phyloP scores from a whole-genome alignment of 1,140 invertebrate genomes.

The Tetraneura akinire region DNA sequence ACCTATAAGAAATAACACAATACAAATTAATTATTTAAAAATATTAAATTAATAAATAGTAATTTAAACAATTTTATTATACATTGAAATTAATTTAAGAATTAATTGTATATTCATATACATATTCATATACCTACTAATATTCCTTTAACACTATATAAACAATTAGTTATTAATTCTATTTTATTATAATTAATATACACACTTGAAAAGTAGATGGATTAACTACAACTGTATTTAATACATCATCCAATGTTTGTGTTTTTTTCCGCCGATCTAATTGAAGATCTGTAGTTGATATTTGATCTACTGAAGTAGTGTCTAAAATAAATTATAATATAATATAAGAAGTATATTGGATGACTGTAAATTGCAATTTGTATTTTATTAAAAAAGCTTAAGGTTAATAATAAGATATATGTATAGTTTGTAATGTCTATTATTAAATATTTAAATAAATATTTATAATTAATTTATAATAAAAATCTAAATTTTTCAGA shows the following conservation, averaged over 20 bases:
- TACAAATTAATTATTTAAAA: background rate
- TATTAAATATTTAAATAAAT: background rate
- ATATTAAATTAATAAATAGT: background rate
- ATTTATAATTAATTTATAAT: too few species aligned
- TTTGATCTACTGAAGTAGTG: background rate
- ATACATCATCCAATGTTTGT: background rate
- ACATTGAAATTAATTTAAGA: background rate
- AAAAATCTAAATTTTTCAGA: too few species aligned
- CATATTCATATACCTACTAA: background rate
- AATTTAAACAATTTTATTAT: background rate
- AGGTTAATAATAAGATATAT: too few species aligned
- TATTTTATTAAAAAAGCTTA: background rate
- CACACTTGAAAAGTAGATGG: background rate
- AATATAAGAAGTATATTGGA: too few species aligned
- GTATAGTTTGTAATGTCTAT: too few species aligned
- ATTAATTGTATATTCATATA: too few species aligned
- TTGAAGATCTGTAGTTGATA: conserved; percentile 14
- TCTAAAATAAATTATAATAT: conserved; percentile 1
- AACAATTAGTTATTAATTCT: background rate
- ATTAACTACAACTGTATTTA: background rate
- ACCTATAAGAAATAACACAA: conserved; percentile 12
- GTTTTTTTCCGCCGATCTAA: background rate
- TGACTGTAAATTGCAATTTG: too few species aligned
- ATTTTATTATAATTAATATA: too few species aligned
- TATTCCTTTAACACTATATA: background rate